Base-by-base conservation (phyloP, 1,140 invertebrate genomes). In the Drosophila burlai region DNA sequence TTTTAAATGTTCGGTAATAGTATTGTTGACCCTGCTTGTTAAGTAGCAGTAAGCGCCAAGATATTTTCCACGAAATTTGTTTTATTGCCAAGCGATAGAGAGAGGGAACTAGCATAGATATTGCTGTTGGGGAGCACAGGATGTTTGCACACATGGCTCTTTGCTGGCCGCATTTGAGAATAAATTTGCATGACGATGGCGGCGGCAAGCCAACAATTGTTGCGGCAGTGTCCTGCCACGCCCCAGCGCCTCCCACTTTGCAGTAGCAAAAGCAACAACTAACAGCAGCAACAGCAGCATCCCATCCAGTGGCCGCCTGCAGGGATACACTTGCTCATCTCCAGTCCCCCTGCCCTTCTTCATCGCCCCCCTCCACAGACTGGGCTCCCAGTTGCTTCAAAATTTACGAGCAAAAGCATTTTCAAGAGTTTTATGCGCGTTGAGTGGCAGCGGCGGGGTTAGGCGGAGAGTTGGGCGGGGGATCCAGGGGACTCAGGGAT, bases 401-500 rank as follows among this genome's bases (percentile, higher is more conserved):
- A 89, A 90, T 89, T 89, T 89, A 89, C 85, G 84, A 89, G 74
- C 84, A 90, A 90, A 89, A 89, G 85, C 85, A 90, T 90, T 89
- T 89, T 89, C 85, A 90, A 89, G 85, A 90, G 85, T 85, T 89
- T 89, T 89, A 90, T 89, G 81, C 81, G 67, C 85, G 78, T 81
- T 90, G 84, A 87, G 81, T 89, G 84, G 76, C 83, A 81, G 58
- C 61, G 58, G 40, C 57, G 63, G 47, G 42, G 54, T 54, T 60
- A 42, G 54, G 26, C 8, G 21, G 3, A 31, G 46, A 18, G 15
- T 18, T 26, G 31, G 55, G 8, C 15, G 55, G 46, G 43, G 16
- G 21, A 9, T 38, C 42, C 45, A 58, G 24, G 18, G 47, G 42
- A 57, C 54, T 36, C 54, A 7, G 54, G 54, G 54, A 57, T 57